A percentile compares a stretch with the other conserved stretches of the same genome.
Conservation (phyloP, 2,888 invertebrate genomes). For the Hypena proboscidalis region DNA sequence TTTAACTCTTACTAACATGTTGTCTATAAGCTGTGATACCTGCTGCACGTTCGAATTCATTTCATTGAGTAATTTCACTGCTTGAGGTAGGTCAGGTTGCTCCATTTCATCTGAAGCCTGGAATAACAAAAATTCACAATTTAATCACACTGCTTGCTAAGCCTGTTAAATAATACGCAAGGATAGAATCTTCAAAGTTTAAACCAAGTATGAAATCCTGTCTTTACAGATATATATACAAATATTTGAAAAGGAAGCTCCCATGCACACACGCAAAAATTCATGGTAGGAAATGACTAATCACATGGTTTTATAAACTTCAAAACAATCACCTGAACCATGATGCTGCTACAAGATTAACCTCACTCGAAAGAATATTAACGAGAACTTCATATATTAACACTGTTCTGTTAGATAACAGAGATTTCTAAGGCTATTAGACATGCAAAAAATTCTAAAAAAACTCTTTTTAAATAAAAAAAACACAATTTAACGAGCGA, state of each 20-base stretch:
- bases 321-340: slow-evolving; percentile 71
- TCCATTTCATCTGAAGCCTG: slow-evolving; percentile 81
- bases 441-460: slow-evolving; percentile 13
- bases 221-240: too few relatives aligned
- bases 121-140: too few relatives aligned
- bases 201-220: too few relatives aligned
- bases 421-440: neutral
- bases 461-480: slow-evolving; percentile 16
- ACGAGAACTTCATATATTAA: neutral
- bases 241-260: too few relatives aligned
- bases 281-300: slow-evolving; percentile 11
- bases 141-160: too few relatives aligned
- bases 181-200: too few relatives aligned
- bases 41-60: slow-evolving; percentile 94
- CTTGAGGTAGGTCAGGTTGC: slow-evolving; percentile 91
- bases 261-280: neutral
- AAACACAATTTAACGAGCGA: slow-evolving; percentile 12
- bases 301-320: slow-evolving; percentile 34
- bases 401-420: neutral
- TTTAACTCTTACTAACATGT: slow-evolving; percentile 91
- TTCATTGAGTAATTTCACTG: slow-evolving; percentile 90
- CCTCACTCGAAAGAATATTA: slow-evolving; percentile 15
- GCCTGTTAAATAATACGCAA: too few relatives aligned
- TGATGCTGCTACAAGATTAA: slow-evolving; percentile 51
- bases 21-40: slow-evolving; percentile 92